Conservation (phyloP, 2,797 vertebrate species). For the Odontamblyopus lacepedii region DNA sequence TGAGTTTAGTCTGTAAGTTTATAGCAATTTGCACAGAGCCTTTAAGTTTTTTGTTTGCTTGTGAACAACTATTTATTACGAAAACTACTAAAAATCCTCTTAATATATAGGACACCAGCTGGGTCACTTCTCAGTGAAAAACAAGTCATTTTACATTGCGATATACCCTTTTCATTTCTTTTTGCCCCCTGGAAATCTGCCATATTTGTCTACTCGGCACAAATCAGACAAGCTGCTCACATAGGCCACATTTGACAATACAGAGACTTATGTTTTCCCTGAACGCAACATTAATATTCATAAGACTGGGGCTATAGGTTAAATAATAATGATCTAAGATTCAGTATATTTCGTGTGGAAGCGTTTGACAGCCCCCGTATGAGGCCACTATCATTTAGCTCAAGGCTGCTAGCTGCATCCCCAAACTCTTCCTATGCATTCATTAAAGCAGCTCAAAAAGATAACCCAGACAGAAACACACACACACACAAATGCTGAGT, state of each 20-base stretch:
- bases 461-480: constrained; percentile 23
- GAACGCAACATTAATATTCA: constrained; percentile 7
- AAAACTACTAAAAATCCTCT: too few species aligned
- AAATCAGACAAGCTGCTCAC: constrained; percentile 3
- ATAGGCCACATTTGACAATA: background rate
- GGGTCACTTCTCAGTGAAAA: background rate
- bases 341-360: background rate
- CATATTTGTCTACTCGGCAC: background rate
- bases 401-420: constrained; percentile 32
- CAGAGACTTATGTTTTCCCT: background rate
- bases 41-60: too few species aligned
- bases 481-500: constrained; percentile 45
- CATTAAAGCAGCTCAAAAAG: constrained; percentile 52
- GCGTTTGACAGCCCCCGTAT: background rate
- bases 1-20: background rate
- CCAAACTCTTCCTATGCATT: constrained; percentile 46
- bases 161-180: background rate
- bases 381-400: constrained; percentile 38
- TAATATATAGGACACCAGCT: too few species aligned
- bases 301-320: background rate
- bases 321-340: constrained; percentile 9
- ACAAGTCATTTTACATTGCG: background rate
- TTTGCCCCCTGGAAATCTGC: background rate
- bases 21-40: background rate
- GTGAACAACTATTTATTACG: too few species aligned